phyloP scores from a whole-genome alignment of 64 coral and sea anemone genomes.

The Cladopsammia gracilis region DNA sequence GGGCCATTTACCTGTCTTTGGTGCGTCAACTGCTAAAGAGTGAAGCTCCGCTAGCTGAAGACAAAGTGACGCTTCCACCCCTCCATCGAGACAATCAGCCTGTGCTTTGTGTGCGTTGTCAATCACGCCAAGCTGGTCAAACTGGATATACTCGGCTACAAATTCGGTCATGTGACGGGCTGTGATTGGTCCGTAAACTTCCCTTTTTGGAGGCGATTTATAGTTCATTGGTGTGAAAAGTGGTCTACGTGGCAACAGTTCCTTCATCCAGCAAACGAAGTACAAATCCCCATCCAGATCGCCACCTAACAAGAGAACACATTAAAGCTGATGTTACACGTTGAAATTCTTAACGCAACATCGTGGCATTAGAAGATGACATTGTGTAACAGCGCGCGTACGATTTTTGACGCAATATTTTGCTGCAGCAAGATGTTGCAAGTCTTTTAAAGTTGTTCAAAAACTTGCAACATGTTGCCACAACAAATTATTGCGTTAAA shows the following conservation, averaged over 20 bases:
- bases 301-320: conserved; percentile 60
- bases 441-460: too few species aligned
- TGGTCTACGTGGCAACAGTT: conserved; percentile 67
- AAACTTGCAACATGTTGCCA: too few species aligned
- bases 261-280: conserved; percentile 94
- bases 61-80: conserved; percentile 87
- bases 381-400: too few species aligned
- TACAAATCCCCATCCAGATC: conserved; percentile 98
- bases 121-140: conserved; percentile 94
- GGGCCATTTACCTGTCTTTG: conserved; percentile 91
- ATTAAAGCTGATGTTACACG: neutral
- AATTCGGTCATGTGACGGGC: conserved; percentile 87
- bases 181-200: conserved; percentile 58
- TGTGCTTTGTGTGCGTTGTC: conserved; percentile 98
- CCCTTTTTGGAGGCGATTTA: conserved; percentile 71
- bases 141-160: conserved; percentile 88
- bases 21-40: conserved; percentile 93
- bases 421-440: too few species aligned
- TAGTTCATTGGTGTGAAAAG: conserved; percentile 93
- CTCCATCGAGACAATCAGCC: conserved; percentile 69
- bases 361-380: too few species aligned
- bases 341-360: too few species aligned
- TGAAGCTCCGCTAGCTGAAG: conserved; percentile 86
- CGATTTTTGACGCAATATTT: too few species aligned
- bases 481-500: too few species aligned